Conservation (phyloP, 2,113 vertebrate genomes). For the Astur gentilis region DNA sequence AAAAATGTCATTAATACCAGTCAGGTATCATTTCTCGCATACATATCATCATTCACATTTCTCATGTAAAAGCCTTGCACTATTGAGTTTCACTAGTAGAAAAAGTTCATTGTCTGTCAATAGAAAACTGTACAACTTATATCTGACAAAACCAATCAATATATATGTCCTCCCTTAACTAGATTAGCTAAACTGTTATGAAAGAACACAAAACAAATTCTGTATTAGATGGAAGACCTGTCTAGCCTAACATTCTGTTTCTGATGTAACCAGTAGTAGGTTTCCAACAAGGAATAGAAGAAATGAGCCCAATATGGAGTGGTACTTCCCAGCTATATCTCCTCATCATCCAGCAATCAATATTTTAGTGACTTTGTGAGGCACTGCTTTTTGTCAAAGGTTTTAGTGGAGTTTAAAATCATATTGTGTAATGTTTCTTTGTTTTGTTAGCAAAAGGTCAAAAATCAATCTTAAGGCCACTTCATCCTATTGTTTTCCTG, state of each 20-base stretch:
- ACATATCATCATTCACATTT: not conserved
- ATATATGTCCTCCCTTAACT: not conserved
- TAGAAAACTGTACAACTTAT: not conserved
- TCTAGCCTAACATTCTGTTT: not conserved
- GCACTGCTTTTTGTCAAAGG: not conserved
- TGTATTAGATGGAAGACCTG: not conserved
- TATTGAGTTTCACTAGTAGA: not conserved
- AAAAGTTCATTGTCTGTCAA: not conserved
- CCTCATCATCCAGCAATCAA: not conserved
- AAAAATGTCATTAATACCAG: not conserved
- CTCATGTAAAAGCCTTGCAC: not conserved
- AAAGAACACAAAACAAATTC: not conserved
- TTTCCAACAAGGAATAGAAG: not conserved
- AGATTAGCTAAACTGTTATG: not conserved
- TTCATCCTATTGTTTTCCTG: not conserved
- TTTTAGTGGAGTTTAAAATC: not conserved
- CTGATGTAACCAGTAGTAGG: not conserved
- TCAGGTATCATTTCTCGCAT: not conserved
- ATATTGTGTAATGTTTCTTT: not conserved
- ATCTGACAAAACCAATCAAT: not conserved
- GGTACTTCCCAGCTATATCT: not conserved
- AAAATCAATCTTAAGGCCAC: not conserved
- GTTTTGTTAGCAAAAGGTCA: not conserved
- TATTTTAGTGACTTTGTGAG: not conserved
- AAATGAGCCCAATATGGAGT: not conserved